Conservation (phyloP, 1,140 invertebrate species). For the Drosophila pallidifrons region DNA sequence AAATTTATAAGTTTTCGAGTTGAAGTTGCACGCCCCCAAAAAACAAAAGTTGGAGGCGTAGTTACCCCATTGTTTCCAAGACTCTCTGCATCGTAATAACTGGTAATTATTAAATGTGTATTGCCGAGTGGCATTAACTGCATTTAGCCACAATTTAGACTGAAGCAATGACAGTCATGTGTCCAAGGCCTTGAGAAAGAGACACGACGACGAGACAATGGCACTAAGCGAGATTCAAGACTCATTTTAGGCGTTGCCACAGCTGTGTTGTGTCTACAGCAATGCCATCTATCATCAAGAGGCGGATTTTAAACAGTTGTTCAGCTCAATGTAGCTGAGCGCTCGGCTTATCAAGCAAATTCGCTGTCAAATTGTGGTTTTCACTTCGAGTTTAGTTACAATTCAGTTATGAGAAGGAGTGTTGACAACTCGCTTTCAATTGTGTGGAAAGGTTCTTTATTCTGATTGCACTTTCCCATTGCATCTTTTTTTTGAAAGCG, state of each 20-base stretch:
- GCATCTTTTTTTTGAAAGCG: constrained; percentile 5
- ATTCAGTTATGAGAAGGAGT: constrained; percentile 3
- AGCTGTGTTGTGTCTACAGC: constrained; percentile 7
- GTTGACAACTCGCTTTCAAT: constrained; percentile 64
- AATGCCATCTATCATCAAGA: constrained; percentile 19
- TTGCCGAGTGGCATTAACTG: constrained; percentile 55
- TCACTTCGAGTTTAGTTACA: constrained; percentile 51
- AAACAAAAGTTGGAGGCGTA: neutral
- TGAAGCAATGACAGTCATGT: constrained; percentile 57
- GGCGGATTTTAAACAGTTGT: constrained; percentile 29
- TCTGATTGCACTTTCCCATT: constrained; percentile 10
- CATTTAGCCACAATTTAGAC: constrained; percentile 70
- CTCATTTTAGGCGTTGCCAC: constrained; percentile 48
- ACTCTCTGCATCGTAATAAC: constrained; percentile 47
- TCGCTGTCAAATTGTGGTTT: constrained; percentile 50
- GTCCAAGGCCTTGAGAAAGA: constrained; percentile 65
- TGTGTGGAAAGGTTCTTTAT: neutral
- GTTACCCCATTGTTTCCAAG: constrained; percentile 22
- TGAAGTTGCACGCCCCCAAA: constrained; percentile 18
- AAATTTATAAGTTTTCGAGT: constrained; percentile 7
- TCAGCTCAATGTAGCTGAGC: constrained; percentile 38
- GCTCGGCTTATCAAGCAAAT: constrained; percentile 55
- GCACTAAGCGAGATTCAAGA: constrained; percentile 26
- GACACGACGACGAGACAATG: constrained; percentile 56
- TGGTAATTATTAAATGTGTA: constrained; percentile 68